Evolutionary conservation across 2,797 vertebrate genomes (phyloP), one percentile per base, ranked within the genome.

Genomic region (Pseudomugil gertrudae): DNA sequence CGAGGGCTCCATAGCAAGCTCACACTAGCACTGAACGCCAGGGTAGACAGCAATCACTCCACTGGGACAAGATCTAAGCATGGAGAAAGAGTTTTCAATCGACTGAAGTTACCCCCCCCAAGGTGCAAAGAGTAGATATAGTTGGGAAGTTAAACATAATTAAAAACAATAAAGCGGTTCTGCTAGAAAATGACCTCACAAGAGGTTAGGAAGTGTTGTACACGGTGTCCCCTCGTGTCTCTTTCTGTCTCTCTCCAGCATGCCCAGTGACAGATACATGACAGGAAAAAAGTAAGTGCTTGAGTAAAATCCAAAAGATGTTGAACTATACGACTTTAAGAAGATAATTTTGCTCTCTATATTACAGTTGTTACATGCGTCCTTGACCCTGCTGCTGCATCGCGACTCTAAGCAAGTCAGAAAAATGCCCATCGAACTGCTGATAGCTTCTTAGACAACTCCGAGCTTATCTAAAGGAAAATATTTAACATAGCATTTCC

Each of bases 301-400:
- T 73, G 76, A 90, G 86, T 89, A 87, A 89, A 91, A 93, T 85
- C 87, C 87, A 93, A 89, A 90, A 89, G 92, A 89, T 80, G 72
- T 84, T 66, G 66, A 90, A 92, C 87, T 90, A 89, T 78, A 92
- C 67, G 68, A 81, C 88, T 92, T 90, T 83, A 88, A 89, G 88
- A 87, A 89, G 88, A 90, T 89, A 52, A 87, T 84, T 87, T 87
- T 80, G 83, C 87, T 92, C 80, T 89, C 84, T 92, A 93, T 90
- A 87, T 91, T 92, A 94, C 92, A 94, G 81, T 75, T 87, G 82
- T 81, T 89, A 90, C 89, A 89, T 71, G 84, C 71, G 29, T 86
- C 79, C 83, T 87, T 69, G 55, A 74, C 72, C 79, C 76, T 66
- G 78, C 80, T 79, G 81, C 84, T 74, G 79, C 84, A 61, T 80